Conservation (phyloP, 2,113 vertebrate genomes). For the Pteronura brasiliensis region DNA sequence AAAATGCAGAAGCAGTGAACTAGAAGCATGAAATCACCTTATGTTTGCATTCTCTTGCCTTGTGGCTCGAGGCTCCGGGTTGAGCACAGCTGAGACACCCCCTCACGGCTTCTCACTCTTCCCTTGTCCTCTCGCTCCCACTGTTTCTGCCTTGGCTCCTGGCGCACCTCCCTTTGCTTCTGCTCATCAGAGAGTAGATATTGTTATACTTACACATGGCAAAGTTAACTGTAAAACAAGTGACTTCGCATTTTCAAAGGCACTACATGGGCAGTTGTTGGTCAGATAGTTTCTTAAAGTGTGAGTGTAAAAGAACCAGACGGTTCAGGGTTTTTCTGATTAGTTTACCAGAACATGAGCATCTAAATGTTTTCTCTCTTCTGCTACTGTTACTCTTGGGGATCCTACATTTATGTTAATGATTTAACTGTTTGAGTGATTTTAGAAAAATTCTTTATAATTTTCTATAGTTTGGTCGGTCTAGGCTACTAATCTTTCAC, state of each 20-base stretch:
- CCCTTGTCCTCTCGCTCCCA: fast-evolving
- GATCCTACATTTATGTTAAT: neutral
- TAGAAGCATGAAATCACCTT: neutral
- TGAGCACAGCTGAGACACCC: neutral
- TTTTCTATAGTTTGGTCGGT: neutral
- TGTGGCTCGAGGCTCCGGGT: neutral
- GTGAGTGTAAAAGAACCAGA: neutral
- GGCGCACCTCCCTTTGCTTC: neutral
- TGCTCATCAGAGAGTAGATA: neutral
- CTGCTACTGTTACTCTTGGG: neutral
- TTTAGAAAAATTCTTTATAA: neutral
- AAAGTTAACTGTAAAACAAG: neutral
- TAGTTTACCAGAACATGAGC: neutral
- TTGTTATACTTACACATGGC: neutral
- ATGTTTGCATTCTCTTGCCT: neutral
- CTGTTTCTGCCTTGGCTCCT: neutral
- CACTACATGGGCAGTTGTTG: neutral
- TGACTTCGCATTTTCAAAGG: neutral
- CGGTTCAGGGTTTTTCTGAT: neutral
- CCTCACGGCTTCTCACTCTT: neutral
- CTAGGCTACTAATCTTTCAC: neutral
- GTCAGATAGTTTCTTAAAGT: neutral
- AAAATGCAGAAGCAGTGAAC: neutral
- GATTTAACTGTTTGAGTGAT: neutral
- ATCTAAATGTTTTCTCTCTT: neutral